phyloP scores from a whole-genome alignment of 2,797 vertebrate species.

The Enteromius radiatus region DNA sequence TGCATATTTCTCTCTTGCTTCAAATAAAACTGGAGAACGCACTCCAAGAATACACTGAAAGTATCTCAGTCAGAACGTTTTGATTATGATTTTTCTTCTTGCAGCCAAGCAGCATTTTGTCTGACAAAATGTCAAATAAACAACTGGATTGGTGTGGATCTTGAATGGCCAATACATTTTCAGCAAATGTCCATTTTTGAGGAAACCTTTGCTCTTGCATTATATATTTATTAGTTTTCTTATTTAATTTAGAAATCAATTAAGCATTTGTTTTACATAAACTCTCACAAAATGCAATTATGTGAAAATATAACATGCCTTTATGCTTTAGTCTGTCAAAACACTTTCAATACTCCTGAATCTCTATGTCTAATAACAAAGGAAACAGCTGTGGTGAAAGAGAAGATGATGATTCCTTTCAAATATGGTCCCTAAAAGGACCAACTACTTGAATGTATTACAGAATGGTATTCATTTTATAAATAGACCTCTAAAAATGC shows the following conservation, averaged over 20 bases:
- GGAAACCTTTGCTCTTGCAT: neutral
- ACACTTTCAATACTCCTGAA: slow-evolving; percentile 21
- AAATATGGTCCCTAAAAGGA: neutral
- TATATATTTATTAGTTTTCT: neutral
- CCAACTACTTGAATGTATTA: neutral
- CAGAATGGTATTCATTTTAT: neutral
- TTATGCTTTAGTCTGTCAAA: slow-evolving; percentile 6
- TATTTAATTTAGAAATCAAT: neutral
- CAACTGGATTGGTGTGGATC: neutral
- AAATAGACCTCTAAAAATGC: neutral
- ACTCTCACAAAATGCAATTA: slow-evolving; percentile 35
- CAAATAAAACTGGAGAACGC: neutral
- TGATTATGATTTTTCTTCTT: neutral
- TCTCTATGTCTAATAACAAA: slow-evolving; percentile 1
- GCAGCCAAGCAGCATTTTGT: neutral
- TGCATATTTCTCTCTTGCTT: neutral
- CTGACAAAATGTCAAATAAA: neutral
- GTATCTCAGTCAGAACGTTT: neutral
- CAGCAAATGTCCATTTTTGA: neutral
- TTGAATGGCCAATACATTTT: neutral
- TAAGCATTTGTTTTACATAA: neutral
- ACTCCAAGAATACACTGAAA: neutral
- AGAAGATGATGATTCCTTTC: neutral
- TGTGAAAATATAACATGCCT: slow-evolving; percentile 18
- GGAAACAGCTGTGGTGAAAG: neutral